Base-by-base conservation (phyloP, 1,140 invertebrate species). In the Lethrus apterus region DNA sequence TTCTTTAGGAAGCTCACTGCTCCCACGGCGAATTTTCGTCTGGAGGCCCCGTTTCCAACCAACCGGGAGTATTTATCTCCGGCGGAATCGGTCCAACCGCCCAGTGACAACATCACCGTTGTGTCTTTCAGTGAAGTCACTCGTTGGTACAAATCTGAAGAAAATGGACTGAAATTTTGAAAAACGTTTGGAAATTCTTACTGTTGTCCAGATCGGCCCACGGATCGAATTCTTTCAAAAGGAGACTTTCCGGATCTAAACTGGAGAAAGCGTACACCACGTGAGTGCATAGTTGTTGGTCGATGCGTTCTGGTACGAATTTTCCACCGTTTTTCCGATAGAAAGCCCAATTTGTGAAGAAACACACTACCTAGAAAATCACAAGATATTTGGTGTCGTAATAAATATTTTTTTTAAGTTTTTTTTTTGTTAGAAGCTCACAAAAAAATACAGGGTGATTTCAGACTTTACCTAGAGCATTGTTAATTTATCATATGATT, bases 201-300 rank as follows among this genome's bases (percentile, higher is more conserved):
- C 88, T 81, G 56, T 92, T 86, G 42, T 89, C 85, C 17, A 89
- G 73, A 66, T 93, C 90, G 3, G 84, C 79, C 82, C 83, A 89
- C 10, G 83, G 79, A 71, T 93, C 89, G 38, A 87, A 86, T 34
- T 86, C 73, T 19, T 84, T 83, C 3, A 90, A 76, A 0, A 78
- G 64, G 2, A 91, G 67, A 3, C 76, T 81, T 21, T 87, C 78
- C 0, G 85, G 80, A 60, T 91, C 85, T 11, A 93, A 64, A 8
- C 81, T 82, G n/a, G 87, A 88, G 63, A 92, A 95, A 0, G 91
- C 88, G 55, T 94, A 95, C 9, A 95, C 75, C 2, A 95, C 70
- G 54, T 93, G 87, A 0, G 89, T 91, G 58, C 92, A 95, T 0
- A 94, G 73, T 29, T 70, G 67, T 0, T 80, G 72, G 57, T 93